Base-by-base conservation (phyloP, 2,797 vertebrate species). In the Hozukius guyotensis region DNA sequence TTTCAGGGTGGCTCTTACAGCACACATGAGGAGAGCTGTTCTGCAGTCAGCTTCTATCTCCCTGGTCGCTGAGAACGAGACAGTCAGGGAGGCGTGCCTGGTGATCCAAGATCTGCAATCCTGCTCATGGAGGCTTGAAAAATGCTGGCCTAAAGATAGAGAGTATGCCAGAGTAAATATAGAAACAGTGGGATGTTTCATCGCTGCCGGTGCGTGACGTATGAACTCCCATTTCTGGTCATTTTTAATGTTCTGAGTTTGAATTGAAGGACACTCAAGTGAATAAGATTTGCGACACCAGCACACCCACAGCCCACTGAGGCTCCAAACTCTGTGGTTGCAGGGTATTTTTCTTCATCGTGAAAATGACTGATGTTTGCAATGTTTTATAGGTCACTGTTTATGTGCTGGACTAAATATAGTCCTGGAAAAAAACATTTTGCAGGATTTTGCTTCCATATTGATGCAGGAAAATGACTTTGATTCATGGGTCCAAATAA, bases 71-170 rank as follows among this genome's bases (percentile, higher is more conserved):
- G 13, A 68, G 38, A 55, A 32, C 1, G 60, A 75, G 68, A 56
- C 2, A 34, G 70, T 69, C 16, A 2, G 49, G 53, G 25, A 63
- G 56, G 75, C 68, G 8, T 42, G 69, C 64, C 79, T 20, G 75
- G 9, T 65, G 55, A 81, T 80, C 75, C 76, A 34, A 75, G 61
- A 82, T 74, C 78, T 60, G 66, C 75, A 56, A 4, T 62, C 68
- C 72, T 84, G 86, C 75, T 85, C 85, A 66, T 24, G 27, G 73
- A 85, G 49, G 77, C 77, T 77, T 81, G 72, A 76, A 77, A 76
- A 87, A 66, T 46, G 59, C n/a, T 18, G 67, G 66, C 73, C 78
- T 80, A 55, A 81, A 86, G 84, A 83, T 73, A 68, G 25, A 76
- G 66, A 22, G 49, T 38, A 9, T 46, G 49, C 74, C 63, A 20